Percentiles rank a stretch among this genome's conserved stretches.
These are phyloP conservation scores for Larimichthys polyactis DNA, from an alignment of 2,113 vertebrate genomes.

Conservation along the genomic window DNA sequence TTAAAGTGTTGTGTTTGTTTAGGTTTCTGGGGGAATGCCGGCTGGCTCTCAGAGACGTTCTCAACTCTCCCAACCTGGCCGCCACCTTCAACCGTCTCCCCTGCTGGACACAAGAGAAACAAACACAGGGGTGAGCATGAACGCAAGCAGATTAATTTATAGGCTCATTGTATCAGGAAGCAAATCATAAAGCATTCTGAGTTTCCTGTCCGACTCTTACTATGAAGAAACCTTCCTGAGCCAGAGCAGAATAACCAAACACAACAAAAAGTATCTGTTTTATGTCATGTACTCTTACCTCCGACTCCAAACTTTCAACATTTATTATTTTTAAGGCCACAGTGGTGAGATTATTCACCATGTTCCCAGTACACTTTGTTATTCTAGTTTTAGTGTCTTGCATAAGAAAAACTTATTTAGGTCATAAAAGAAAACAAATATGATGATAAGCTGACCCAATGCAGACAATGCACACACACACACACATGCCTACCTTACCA, in stretches of 20 bases:
- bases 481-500: no score
- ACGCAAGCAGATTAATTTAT: slow-evolving; percentile 16
- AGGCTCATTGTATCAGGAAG: background rate
- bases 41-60: slow-evolving; percentile 88
- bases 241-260: slow-evolving; percentile 6
- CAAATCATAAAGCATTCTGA: slow-evolving; percentile 20
- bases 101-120: slow-evolving; percentile 91
- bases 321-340: no score
- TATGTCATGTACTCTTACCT: no score
- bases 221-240: slow-evolving; percentile 39
- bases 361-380: no score
- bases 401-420: no score
- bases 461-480: no score
- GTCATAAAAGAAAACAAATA: no score
- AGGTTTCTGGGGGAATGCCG: slow-evolving; percentile 93
- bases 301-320: no score
- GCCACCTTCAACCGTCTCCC: slow-evolving; percentile 89
- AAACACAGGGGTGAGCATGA: slow-evolving; percentile 88
- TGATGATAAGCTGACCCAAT: no score
- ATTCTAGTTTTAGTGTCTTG: no score
- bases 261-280: no score
- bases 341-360: no score
- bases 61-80: slow-evolving; percentile 87
- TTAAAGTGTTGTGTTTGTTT: background rate
- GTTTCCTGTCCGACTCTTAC: slow-evolving; percentile 46